Evolutionary conservation across 37 sponge, comb jelly and placozoan species (phyloP).

Genomic region (Oopsacas minuta): DNA sequence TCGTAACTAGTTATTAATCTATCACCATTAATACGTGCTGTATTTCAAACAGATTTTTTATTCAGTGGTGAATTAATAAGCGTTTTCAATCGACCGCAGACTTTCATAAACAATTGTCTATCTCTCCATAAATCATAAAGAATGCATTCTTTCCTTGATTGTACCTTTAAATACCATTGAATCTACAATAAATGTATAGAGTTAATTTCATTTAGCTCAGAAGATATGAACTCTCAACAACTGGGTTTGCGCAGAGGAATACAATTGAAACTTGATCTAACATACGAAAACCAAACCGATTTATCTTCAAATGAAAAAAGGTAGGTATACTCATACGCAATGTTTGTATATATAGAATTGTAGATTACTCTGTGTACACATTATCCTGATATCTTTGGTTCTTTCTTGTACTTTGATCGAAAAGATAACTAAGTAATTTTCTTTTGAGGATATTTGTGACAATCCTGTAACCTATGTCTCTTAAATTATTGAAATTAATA

Average conservation of each 20-base stretch:
- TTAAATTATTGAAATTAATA: too few relatives aligned
- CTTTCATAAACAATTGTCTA: neutral
- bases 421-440: too few relatives aligned
- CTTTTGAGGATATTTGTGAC: too few relatives aligned
- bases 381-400: too few relatives aligned
- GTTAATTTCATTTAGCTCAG: neutral
- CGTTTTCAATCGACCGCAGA: neutral
- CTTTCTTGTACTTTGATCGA: too few relatives aligned
- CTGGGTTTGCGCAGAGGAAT: constrained; percentile 2
- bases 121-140: neutral
- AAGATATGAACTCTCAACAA: neutral
- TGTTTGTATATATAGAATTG: too few relatives aligned
- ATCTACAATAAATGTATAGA: neutral
- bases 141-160: too few relatives aligned
- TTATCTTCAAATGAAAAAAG: neutral
- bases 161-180: neutral
- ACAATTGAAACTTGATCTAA: neutral
- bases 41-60: neutral
- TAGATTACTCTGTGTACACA: too few relatives aligned
- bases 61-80: neutral
- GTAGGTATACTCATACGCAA: neutral
- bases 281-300: neutral
- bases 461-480: too few relatives aligned
- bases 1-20: neutral
- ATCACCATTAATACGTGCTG: neutral